Base-by-base conservation (phyloP, 2,797 vertebrate species). In the Alcedo quadribrachys region DNA sequence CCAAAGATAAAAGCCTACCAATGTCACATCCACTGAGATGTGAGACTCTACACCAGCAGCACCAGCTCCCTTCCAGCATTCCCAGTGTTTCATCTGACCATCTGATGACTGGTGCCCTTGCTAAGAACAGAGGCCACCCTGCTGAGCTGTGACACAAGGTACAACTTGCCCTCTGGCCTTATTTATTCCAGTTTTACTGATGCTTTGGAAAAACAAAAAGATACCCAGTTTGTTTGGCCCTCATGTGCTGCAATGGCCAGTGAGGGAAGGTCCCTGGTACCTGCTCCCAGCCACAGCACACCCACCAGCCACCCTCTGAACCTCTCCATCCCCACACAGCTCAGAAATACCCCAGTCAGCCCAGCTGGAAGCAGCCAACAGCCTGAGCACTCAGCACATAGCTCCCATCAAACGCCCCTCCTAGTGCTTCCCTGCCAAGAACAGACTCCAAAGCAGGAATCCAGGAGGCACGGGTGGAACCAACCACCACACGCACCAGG, bases 221-320 rank as follows among this genome's bases (percentile, higher is more conserved):
- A 66, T 67, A 62, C 2, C 12, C 58, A 40, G 33, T 43, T n/a
- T 24, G 28, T 63, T 67, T 54, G 18, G 54, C 35, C 55, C 14
- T 55, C 45, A 7, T 22, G 43, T 32, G 45, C 45, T 63, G 57
- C 40, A 50, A 6, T 4, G 11, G 45, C 28, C 76, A 54, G 61
- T 0, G 5, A 22, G 37, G 37, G 0, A 6, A 43, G 1, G 30
- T 5, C 19, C 32, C 58, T 4, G 9, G 9, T 9, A 57, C 19
- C 12, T 4, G 28, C 8, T 81, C 1, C 1, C 46, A 60, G 20
- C 28, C 19, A 30, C 70, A 28, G 25, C 0, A 1, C 2, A 9
- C 40, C 45, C 57, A 24, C 21, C 50, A 35, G 28, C 8, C 58
- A 30, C 50, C 5, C 46, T 32, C 48, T 17, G 14, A 86, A 43